Evolutionary conservation across 2,888 invertebrate genomes (phyloP).

Genomic region (Podabrus alpinus): DNA sequence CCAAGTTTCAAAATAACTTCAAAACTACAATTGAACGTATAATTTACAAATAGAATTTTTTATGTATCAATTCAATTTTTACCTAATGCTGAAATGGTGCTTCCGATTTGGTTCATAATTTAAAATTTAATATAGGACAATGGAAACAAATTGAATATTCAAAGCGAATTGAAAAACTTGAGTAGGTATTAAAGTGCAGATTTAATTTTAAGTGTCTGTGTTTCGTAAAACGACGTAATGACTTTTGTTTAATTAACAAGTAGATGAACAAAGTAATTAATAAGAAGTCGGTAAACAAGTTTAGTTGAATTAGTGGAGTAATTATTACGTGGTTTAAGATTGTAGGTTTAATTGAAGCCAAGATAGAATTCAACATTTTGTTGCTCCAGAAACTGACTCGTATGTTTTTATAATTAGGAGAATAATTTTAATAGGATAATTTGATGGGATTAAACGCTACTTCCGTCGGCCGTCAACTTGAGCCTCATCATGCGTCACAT

Average conservation of each 20-base stretch:
- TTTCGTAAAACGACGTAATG: not conserved
- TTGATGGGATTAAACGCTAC: slow-evolving; percentile 51
- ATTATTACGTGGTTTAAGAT: slow-evolving; percentile 26
- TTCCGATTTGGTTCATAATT: not conserved
- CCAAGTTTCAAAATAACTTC: not conserved
- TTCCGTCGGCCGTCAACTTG: slow-evolving; percentile 45
- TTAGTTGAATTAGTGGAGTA: slow-evolving; percentile 21
- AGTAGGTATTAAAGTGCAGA: not conserved
- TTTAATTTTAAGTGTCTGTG: not conserved
- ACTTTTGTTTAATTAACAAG: slow-evolving; percentile 18
- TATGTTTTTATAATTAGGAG: slow-evolving; percentile 49
- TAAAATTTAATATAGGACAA: not conserved
- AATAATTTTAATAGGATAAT: slow-evolving; percentile 55
- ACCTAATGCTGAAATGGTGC: not conserved
- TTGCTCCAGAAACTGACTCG: slow-evolving; percentile 24
- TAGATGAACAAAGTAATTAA: slow-evolving; percentile 24
- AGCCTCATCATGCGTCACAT: slow-evolving; percentile 31
- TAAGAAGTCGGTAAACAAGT: slow-evolving; percentile 12
- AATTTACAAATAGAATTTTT: too few relatives aligned
- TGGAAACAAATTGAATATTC: not conserved
- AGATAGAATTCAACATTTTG: slow-evolving; percentile 6
- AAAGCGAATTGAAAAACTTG: not conserved
- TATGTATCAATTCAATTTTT: too few relatives aligned
- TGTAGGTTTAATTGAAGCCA: slow-evolving; percentile 13
- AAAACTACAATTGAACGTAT: not conserved